Conservation (phyloP, 2,797 vertebrate genomes). For the Crenichthys baileyi region DNA sequence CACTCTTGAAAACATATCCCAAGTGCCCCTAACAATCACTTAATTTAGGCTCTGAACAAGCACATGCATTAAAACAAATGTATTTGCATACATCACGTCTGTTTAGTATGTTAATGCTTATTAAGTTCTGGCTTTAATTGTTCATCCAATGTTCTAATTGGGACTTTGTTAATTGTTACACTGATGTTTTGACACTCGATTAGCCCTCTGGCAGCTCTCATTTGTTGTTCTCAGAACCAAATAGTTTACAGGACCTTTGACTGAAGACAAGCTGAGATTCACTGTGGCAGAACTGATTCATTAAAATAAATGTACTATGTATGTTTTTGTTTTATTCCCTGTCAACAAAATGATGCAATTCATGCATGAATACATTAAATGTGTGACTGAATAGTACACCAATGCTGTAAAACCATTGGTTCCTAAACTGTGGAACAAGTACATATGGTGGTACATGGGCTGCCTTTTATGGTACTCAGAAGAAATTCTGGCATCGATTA, state of each 20-base stretch:
- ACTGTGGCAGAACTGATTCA: neutral
- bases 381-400: neutral
- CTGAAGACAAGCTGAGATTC: neutral
- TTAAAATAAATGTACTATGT: neutral
- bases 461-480: no score
- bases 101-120: conserved; percentile 75
- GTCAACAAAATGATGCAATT: neutral
- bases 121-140: conserved; percentile 70
- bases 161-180: conserved; percentile 68
- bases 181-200: conserved; percentile 65
- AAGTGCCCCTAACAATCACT: conserved; percentile 79
- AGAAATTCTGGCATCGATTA: no score
- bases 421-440: neutral
- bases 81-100: conserved; percentile 84
- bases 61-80: conserved; percentile 82
- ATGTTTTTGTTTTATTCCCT: neutral
- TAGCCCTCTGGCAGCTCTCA: conserved; percentile 49
- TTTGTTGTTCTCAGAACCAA: conserved; percentile 48
- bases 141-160: conserved; percentile 66
- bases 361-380: neutral
- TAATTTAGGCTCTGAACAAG: conserved; percentile 81
- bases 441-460: neutral
- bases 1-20: conserved; percentile 71
- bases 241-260: conserved; percentile 7
- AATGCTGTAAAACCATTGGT: neutral